A percentile compares a stretch with the other conserved stretches of the same genome.
Conservation (phyloP, 1,140 invertebrate genomes). For the Catajapyx aquilonaris region DNA sequence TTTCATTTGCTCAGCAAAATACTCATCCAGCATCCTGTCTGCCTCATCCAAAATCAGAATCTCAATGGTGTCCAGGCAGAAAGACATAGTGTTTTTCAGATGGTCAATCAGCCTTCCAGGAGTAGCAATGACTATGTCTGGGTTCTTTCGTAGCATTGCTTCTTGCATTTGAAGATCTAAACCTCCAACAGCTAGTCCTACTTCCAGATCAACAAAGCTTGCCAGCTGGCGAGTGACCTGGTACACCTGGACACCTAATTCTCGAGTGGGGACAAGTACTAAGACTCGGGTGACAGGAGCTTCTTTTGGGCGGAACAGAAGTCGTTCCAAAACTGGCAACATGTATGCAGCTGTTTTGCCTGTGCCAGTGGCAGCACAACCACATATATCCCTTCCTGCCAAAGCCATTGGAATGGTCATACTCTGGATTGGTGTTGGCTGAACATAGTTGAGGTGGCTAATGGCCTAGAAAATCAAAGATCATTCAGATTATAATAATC, state of each 20-base stretch:
- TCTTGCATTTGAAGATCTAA: conserved; percentile 88
- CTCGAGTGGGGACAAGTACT: conserved; percentile 87
- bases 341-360: conserved; percentile 98
- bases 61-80: conserved; percentile 76
- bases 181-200: conserved; percentile 72
- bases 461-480: conserved; percentile 38
- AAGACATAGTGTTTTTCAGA: conserved; percentile 84
- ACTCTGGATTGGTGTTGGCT: conserved; percentile 91
- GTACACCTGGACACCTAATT: conserved; percentile 88
- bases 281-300: conserved; percentile 60
- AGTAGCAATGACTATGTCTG: conserved; percentile 95
- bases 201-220: conserved; percentile 65
- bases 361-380: conserved; percentile 92
- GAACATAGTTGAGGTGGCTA: conserved; percentile 60
- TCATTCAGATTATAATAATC: neutral
- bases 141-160: conserved; percentile 62
- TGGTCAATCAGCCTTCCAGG: conserved; percentile 95
- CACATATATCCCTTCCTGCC: conserved; percentile 75
- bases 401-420: conserved; percentile 86
- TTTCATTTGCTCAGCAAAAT: conserved; percentile 96
- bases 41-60: conserved; percentile 89
- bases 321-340: conserved; percentile 84
- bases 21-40: conserved; percentile 95
- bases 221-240: conserved; percentile 77
- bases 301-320: conserved; percentile 50